Percentiles rank a stretch among this genome's conserved stretches.
Evolutionary conservation across 2,113 vertebrate genomes (phyloP).

Genomic region (Notothenia coriiceps): DNA sequence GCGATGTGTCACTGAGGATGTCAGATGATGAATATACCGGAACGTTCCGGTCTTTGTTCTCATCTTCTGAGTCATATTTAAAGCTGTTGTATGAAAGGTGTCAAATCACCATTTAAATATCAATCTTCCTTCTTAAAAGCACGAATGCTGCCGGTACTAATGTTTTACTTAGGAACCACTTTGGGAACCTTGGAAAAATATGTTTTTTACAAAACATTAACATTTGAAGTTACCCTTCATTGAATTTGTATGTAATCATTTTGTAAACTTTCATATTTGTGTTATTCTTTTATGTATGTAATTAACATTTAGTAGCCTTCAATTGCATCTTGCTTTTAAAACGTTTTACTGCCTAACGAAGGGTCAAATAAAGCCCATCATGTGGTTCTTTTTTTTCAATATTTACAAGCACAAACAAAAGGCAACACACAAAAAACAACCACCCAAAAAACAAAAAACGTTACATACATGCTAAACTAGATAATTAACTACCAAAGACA

Average conservation of each 20-base stretch:
- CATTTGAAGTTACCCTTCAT: background rate
- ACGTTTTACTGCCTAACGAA: background rate
- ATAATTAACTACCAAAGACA: too few relatives aligned
- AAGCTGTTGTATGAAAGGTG: constrained; percentile 6
- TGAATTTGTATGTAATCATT: too few relatives aligned
- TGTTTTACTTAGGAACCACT: constrained; percentile 22
- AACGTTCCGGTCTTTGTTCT: constrained; percentile 38
- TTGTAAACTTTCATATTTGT: too few relatives aligned
- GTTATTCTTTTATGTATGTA: background rate
- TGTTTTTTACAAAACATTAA: background rate
- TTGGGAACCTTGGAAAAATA: constrained; percentile 4
- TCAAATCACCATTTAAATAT: constrained; percentile 35
- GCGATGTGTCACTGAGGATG: background rate
- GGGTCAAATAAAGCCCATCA: background rate
- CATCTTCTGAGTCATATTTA: constrained; percentile 43
- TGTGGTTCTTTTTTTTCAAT: too few relatives aligned
- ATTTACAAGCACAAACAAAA: too few relatives aligned
- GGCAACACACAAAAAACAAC: too few relatives aligned
- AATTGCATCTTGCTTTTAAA: background rate
- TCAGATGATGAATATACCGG: constrained; percentile 11
- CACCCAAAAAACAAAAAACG: too few relatives aligned
- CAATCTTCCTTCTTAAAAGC: constrained; percentile 21
- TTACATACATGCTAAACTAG: too few relatives aligned
- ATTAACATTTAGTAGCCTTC: background rate
- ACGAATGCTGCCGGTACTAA: background rate